A percentile compares a stretch with the other conserved stretches of the same genome.
Evolutionary conservation across 2,113 vertebrate genomes (phyloP).

Genomic region (Bucco capensis): DNA sequence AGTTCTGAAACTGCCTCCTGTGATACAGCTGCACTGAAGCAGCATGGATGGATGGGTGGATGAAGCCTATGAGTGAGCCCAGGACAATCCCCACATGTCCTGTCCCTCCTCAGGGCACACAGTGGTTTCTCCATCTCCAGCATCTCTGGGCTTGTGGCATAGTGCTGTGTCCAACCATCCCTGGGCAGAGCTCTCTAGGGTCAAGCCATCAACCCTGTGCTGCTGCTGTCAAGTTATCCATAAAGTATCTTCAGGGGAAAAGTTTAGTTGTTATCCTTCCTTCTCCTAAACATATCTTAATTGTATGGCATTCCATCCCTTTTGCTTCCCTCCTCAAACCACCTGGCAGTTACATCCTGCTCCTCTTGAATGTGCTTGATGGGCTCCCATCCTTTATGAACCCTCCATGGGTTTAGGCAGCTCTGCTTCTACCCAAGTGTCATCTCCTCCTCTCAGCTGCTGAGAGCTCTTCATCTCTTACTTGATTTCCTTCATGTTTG

Average conservation of each 20-base stretch:
- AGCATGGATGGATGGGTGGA: background rate
- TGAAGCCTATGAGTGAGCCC: background rate
- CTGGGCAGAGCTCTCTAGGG: background rate
- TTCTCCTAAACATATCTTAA: background rate
- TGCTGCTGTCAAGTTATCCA: background rate
- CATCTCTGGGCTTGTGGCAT: rapidly evolving
- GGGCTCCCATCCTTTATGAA: rapidly evolving
- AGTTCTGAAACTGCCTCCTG: conserved; percentile 31
- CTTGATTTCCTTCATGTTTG: background rate
- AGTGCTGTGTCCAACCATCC: rapidly evolving
- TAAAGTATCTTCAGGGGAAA: background rate
- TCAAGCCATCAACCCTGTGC: background rate
- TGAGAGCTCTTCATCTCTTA: background rate
- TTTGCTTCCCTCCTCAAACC: background rate
- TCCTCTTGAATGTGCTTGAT: rapidly evolving
- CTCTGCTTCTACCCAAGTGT: background rate
- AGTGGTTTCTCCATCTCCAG: rapidly evolving
- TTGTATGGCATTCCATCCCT: background rate
- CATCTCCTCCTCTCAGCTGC: background rate
- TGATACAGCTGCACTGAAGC: background rate
- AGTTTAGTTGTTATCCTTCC: background rate
- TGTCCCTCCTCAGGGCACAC: background rate
- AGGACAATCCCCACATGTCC: background rate
- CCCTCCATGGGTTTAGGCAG: background rate
- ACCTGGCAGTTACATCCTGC: too few species aligned